Evolutionary conservation across 2,888 invertebrate genomes (phyloP).

Genomic region (Poecilus cupreus): DNA sequence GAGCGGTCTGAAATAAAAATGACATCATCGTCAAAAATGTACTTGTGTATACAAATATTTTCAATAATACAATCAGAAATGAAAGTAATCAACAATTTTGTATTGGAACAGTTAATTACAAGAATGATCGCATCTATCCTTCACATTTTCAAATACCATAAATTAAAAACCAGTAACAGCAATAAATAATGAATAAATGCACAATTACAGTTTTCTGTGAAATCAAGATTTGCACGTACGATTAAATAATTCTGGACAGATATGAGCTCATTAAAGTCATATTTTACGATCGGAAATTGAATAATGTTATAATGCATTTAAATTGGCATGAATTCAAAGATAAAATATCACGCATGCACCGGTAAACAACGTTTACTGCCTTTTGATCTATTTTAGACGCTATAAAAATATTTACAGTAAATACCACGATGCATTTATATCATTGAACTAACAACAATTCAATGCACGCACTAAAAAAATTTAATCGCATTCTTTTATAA

Average conservation of each 20-base stretch:
- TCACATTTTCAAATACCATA: slow-evolving; percentile 23
- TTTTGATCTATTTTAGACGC: slow-evolving; percentile 54
- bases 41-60: slow-evolving; percentile 13
- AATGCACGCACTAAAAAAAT: background rate
- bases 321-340: slow-evolving; percentile 42
- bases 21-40: slow-evolving; percentile 44
- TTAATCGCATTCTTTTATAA: background rate
- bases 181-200: background rate
- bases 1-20: slow-evolving; percentile 73
- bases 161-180: background rate
- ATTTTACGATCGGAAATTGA: background rate
- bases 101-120: background rate
- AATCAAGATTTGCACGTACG: background rate
- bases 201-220: background rate
- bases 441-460: slow-evolving; percentile 24
- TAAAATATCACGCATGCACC: background rate
- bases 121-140: background rate
- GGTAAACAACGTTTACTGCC: slow-evolving; percentile 40
- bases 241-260: background rate
- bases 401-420: slow-evolving; percentile 67
- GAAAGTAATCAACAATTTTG: slow-evolving; percentile 8
- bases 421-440: slow-evolving; percentile 62
- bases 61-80: slow-evolving; percentile 22
- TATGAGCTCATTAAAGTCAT: background rate
- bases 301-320: slow-evolving; percentile 10